Conservation (phyloP, 2,888 invertebrate species). For the Pammene fasciana region DNA sequence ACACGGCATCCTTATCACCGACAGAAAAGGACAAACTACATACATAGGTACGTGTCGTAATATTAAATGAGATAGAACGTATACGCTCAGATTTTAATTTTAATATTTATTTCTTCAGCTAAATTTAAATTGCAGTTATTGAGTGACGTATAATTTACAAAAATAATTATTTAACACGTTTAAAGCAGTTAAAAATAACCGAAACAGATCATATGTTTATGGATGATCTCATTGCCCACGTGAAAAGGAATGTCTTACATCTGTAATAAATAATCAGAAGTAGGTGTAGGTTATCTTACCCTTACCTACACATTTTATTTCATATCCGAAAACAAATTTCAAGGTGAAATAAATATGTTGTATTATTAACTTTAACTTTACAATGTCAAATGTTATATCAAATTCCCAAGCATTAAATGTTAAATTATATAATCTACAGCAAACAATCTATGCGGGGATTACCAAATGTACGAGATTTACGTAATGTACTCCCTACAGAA, state of each 20-base stretch:
- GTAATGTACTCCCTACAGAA: slow-evolving; percentile 3
- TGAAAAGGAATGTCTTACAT: too few species aligned
- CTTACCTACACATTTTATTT: background rate
- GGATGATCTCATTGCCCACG: too few species aligned
- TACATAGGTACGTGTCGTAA: background rate
- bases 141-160: too few species aligned
- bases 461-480: slow-evolving; percentile 22
- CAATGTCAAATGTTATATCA: slow-evolving; percentile 9
- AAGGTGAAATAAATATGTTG: background rate
- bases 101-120: too few species aligned
- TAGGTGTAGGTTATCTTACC: too few species aligned
- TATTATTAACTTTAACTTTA: background rate
- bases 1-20: slow-evolving; percentile 30
- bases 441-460: slow-evolving; percentile 19
- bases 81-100: too few species aligned
- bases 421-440: slow-evolving; percentile 23
- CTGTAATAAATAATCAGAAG: too few species aligned
- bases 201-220: too few species aligned
- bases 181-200: too few species aligned
- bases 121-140: too few species aligned
- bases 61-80: too few species aligned
- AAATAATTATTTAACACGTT: too few species aligned
- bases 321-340: background rate
- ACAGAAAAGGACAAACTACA: slow-evolving; percentile 14
- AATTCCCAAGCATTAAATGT: slow-evolving; percentile 26